These are phyloP conservation scores for Montipora cactus DNA, from an alignment of 64 coral and sea anemone genomes.

Conservation along the genomic window DNA sequence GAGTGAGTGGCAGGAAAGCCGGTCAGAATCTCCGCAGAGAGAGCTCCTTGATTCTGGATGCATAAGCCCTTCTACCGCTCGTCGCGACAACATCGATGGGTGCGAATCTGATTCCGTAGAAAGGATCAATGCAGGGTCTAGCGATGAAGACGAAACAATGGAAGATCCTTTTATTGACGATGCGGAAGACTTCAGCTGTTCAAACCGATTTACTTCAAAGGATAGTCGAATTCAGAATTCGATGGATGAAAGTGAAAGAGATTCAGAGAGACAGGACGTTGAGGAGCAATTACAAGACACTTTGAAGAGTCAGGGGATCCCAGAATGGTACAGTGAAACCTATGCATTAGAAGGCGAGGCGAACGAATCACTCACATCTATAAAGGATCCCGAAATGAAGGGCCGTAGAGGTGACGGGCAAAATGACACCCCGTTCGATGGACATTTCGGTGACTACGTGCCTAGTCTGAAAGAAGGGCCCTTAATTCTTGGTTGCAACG, in stretches of 20 bases:
- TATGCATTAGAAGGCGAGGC: background rate
- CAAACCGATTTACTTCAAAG: background rate
- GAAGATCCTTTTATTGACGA: background rate
- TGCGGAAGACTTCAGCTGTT: background rate
- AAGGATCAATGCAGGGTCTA: constrained; percentile 16
- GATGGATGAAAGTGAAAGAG: background rate
- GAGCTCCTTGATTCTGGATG: background rate
- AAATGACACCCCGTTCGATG: background rate
- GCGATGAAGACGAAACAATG: constrained; percentile 6
- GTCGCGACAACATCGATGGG: constrained; percentile 33
- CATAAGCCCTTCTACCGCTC: background rate
- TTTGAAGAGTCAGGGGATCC: background rate
- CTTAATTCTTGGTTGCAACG: background rate
- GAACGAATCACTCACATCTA: background rate
- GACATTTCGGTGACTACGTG: background rate
- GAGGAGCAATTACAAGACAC: background rate
- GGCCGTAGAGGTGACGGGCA: background rate
- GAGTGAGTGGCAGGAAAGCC: background rate
- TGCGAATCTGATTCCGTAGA: constrained; percentile 13
- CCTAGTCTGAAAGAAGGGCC: background rate
- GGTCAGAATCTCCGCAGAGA: background rate
- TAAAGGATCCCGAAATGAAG: background rate
- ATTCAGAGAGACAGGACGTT: background rate
- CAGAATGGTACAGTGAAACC: background rate
- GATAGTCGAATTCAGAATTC: background rate